Evolutionary conservation across 2,113 vertebrate species (phyloP).

Genomic region (Fulica atra): DNA sequence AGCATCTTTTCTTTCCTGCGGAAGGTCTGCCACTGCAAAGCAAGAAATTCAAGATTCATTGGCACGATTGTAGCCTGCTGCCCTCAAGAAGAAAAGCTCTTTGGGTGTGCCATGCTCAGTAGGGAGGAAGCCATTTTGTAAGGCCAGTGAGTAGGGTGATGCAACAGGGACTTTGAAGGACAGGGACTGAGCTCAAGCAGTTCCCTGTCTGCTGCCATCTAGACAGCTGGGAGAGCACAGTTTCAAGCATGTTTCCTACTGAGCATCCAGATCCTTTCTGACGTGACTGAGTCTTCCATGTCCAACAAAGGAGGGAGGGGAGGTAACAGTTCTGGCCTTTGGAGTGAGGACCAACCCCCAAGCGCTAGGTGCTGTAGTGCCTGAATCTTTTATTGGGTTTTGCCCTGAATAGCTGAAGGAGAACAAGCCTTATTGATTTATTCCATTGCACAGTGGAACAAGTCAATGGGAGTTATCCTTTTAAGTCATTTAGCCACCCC

Average conservation of each 20-base stretch:
- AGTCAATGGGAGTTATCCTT: slow-evolving; percentile 25
- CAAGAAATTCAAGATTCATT: background rate
- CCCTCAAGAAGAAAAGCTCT: background rate
- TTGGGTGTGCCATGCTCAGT: background rate
- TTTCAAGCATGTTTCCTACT: background rate
- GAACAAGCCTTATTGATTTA: slow-evolving; percentile 6
- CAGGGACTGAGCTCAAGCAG: background rate
- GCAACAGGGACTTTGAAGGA: background rate
- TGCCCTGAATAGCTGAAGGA: background rate
- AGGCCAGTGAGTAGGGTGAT: background rate
- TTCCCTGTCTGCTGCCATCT: background rate
- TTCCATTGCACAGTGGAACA: background rate
- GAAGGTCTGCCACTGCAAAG: background rate
- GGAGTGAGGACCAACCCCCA: background rate
- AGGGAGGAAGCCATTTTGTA: background rate
- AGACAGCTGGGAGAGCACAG: background rate
- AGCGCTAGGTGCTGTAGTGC: background rate
- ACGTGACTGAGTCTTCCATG: background rate
- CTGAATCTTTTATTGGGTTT: background rate
- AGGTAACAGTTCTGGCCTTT: background rate
- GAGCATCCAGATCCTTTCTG: background rate
- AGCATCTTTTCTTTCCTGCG: background rate
- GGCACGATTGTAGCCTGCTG: background rate
- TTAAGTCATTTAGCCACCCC: slow-evolving; percentile 13
- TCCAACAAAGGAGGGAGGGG: background rate